Evolutionary conservation across 2,113 vertebrate genomes (phyloP).

Genomic region (Salvelinus fontinalis): DNA sequence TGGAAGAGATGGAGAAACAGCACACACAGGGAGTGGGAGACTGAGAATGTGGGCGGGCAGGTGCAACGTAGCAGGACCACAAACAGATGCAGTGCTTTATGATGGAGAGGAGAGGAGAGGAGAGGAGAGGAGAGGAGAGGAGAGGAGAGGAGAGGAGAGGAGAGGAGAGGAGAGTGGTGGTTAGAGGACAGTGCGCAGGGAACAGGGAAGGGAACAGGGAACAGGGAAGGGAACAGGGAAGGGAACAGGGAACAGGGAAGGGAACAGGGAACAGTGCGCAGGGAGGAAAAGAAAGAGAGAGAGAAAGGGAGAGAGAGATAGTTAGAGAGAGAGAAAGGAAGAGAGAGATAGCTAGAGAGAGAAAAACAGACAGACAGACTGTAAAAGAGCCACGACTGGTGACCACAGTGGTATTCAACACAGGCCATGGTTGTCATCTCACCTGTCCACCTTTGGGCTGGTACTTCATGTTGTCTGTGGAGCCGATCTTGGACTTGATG

Average conservation of each 20-base stretch:
- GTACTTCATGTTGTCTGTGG: conserved; percentile 90
- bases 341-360: neutral
- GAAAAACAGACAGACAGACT: neutral
- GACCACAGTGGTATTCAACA: neutral
- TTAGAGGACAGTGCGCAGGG: neutral
- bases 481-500: conserved; percentile 93
- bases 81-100: neutral
- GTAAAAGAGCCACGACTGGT: too few relatives aligned
- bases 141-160: neutral
- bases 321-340: too few relatives aligned
- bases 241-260: too few relatives aligned
- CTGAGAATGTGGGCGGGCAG: neutral
- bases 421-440: conserved; percentile 46
- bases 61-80: neutral
- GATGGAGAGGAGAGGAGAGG: neutral
- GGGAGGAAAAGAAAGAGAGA: neutral
- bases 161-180: neutral
- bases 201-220: neutral
- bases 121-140: neutral
- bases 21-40: neutral
- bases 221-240: too few relatives aligned
- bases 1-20: neutral
- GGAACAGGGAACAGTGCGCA: too few relatives aligned
- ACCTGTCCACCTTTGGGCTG: conserved; percentile 96
- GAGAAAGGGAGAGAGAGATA: neutral